Percentiles rank a stretch among this genome's conserved stretches.
Evolutionary conservation across 2,888 invertebrate species (phyloP).

Genomic region (Hemicrepidius hirtus): DNA sequence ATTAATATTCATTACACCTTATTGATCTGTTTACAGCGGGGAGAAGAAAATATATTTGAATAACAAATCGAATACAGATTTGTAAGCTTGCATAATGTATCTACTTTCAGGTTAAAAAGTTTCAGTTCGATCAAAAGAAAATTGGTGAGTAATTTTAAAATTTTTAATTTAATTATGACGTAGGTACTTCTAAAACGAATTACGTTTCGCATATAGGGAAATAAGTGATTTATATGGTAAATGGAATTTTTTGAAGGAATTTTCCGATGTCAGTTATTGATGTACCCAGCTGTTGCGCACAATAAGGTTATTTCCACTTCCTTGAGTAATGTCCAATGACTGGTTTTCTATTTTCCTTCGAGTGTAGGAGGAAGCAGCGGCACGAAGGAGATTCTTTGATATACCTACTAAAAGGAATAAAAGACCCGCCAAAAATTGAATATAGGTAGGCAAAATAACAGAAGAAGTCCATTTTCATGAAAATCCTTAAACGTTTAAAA

Average conservation of each 20-base stretch:
- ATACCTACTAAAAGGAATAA: slow-evolving; percentile 1
- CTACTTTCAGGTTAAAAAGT: neutral
- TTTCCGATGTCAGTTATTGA: slow-evolving; percentile 41
- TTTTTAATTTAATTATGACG: too few relatives aligned
- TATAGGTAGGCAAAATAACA: too few relatives aligned
- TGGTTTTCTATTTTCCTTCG: slow-evolving; percentile 35
- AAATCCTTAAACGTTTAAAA: too few relatives aligned
- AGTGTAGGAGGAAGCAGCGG: neutral
- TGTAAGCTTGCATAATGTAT: neutral
- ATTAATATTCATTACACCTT: slow-evolving; percentile 27
- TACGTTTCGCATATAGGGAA: slow-evolving; percentile 25
- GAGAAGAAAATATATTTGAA: slow-evolving; percentile 14
- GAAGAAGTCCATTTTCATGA: too few relatives aligned
- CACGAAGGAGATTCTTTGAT: neutral
- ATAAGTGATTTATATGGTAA: slow-evolving; percentile 40
- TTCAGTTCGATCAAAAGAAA: too few relatives aligned
- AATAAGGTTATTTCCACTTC: slow-evolving; percentile 46
- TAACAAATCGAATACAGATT: slow-evolving; percentile 15
- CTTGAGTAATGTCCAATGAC: slow-evolving; percentile 43
- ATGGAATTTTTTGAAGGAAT: slow-evolving; percentile 41
- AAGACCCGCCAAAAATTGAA: neutral
- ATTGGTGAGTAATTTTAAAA: slow-evolving; percentile 3
- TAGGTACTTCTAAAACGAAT: neutral
- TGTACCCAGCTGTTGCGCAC: slow-evolving; percentile 45
- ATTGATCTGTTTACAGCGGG: slow-evolving; percentile 24